A percentile compares a stretch with the other conserved stretches of the same genome.
phyloP scores from a whole-genome alignment of 2,113 vertebrate genomes.

The Meriones unguiculatus region DNA sequence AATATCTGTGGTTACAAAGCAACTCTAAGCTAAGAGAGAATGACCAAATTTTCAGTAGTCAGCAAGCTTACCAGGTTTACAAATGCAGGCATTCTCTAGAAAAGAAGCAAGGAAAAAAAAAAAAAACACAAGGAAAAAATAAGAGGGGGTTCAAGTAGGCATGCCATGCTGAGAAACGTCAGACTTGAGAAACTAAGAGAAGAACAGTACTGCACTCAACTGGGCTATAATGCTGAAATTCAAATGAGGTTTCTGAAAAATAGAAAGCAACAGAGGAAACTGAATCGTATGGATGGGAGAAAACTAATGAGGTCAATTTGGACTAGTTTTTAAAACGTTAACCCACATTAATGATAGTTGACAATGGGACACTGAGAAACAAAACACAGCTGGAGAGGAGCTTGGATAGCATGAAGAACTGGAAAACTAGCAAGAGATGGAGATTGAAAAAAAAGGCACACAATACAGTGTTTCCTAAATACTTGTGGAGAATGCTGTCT shows the following conservation, averaged over 20 bases:
- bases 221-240: neutral
- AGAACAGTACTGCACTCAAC: neutral
- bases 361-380: neutral
- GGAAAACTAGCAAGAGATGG: neutral
- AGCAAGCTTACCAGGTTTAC: neutral
- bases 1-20: neutral
- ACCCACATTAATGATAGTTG: neutral
- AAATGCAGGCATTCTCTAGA: neutral
- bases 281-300: neutral
- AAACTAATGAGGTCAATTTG: neutral
- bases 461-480: neutral
- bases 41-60: neutral
- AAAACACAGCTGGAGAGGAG: neutral
- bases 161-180: neutral
- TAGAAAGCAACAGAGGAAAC: neutral
- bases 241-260: neutral
- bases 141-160: neutral
- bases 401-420: neutral
- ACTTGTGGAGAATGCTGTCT: neutral
- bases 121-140: neutral
- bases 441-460: neutral
- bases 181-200: neutral
- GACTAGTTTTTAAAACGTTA: neutral
- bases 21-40: neutral
- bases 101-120: neutral